Percentiles rank a stretch among this genome's conserved stretches.
phyloP scores from a whole-genome alignment of 2,888 invertebrate species.

The Crioceris asparagi region DNA sequence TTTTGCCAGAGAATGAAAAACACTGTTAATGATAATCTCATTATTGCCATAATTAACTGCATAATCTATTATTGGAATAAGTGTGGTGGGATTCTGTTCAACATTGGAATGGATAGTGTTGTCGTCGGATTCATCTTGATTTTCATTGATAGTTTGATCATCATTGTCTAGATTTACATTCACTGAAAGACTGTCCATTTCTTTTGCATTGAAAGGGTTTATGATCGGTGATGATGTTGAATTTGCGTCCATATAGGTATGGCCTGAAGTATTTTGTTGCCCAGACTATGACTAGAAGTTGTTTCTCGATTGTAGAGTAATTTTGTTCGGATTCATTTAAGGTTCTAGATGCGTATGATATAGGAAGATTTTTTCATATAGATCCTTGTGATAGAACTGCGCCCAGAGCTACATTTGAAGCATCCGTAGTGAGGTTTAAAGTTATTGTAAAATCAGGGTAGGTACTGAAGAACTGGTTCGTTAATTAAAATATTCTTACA shows the following conservation, averaged over 20 bases:
- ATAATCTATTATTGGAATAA: no score
- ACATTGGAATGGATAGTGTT: conserved; percentile 9
- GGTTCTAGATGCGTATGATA: conserved; percentile 12
- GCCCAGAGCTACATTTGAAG: conserved; percentile 17
- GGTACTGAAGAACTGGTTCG: conserved; percentile 16
- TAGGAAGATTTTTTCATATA: conserved; percentile 14
- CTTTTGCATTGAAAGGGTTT: conserved; percentile 8
- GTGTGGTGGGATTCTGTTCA: conserved; percentile 3
- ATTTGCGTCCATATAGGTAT: conserved; percentile 9
- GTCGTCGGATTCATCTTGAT: conserved; percentile 10
- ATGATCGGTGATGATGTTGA: conserved; percentile 12
- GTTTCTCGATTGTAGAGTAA: conserved; percentile 18
- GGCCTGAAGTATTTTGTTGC: conserved; percentile 14
- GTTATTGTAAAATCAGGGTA: conserved; percentile 19
- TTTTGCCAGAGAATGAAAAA: no score
- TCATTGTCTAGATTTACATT: conserved; percentile 9
- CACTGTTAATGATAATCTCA: no score
- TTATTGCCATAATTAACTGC: no score
- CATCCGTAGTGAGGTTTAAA: conserved; percentile 21
- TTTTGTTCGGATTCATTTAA: conserved; percentile 3
- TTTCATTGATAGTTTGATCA: conserved; percentile 8
- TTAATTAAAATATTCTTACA: conserved; percentile 16
- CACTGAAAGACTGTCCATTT: conserved; percentile 17
- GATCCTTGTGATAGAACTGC: conserved; percentile 18
- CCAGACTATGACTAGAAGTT: conserved; percentile 18